Evolutionary conservation across 2,113 vertebrate genomes (phyloP), one percentile per base, ranked within the genome.

Genomic region (Microtus ochrogaster): DNA sequence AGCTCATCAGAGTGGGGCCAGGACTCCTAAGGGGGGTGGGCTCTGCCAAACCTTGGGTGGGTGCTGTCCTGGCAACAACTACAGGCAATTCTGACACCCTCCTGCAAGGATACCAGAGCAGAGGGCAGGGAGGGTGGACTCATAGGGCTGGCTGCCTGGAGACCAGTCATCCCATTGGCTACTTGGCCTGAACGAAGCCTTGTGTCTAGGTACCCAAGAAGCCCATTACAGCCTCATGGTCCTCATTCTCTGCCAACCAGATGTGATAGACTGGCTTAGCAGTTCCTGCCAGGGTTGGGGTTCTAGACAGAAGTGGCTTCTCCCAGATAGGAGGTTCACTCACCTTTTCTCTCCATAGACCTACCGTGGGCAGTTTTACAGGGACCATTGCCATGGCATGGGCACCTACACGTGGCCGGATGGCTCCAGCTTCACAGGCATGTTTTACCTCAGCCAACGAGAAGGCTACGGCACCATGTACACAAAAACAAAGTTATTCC

Each of bases 391-490:
- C 3, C 99, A 99, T 7, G 99, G 99, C 0, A 90, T 97, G 22
- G 99, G 99, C 8, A 79, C 96, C 44, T 99, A 99, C 97, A 95
- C 66, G 49, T 99, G 99, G 99, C 98, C 99, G 0, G 97, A 99
- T 21, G 99, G 99, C 22, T 98, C 98, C 79, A 98, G 97, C 90
- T 99, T 99, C 97, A 98, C 90, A 0, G 99, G 99, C 83, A 98
- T 96, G 85, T 99, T 99, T 96, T 99, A 99, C 98, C 98, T 99
- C 61, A 99, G 99, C 92, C 98, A 93, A 61, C 98, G 98, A 90
- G 99, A 99, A 97, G 99, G 99, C 36, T 99, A 99, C 3, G 99
- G 99, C n/a, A 94, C 98, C 26, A 98, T 99, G 44, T 39, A 95
- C 91, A 98, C 98, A 73, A 97, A 98, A 5, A 97, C 98, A 39